These are phyloP conservation scores for Saxidomus purpurata DNA, from an alignment of 1,140 invertebrate species.

Conservation along the genomic window DNA sequence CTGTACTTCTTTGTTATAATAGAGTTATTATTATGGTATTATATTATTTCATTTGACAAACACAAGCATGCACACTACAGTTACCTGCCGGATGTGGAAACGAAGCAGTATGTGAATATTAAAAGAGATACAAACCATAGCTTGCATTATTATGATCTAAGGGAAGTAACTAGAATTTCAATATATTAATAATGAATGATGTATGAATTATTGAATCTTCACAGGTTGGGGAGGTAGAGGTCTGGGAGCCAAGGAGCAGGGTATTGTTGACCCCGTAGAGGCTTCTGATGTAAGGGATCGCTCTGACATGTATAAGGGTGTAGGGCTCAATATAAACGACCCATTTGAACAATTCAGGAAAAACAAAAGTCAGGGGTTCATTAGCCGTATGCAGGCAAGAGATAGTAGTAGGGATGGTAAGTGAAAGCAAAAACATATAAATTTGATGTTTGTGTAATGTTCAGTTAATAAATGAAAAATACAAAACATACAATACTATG, in stretches of 20 bases:
- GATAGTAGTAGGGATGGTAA: slow-evolving; percentile 85
- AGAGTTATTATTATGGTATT: no score
- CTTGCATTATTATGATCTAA: neutral
- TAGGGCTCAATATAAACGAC: slow-evolving; percentile 93
- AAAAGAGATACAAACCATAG: no score
- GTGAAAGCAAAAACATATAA: no score
- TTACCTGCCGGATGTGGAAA: no score
- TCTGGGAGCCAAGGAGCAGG: slow-evolving; percentile 96
- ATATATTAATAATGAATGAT: no score
- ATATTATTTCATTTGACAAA: no score
- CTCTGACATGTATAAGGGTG: slow-evolving; percentile 96
- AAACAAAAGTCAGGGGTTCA: slow-evolving; percentile 98
- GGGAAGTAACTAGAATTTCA: neutral
- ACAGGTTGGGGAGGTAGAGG: slow-evolving; percentile 95
- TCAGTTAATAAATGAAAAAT: no score
- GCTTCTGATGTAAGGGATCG: slow-evolving; percentile 96
- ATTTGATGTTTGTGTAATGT: no score
- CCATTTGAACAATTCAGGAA: slow-evolving; percentile 99
- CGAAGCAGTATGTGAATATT: no score
- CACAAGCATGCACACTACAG: no score
- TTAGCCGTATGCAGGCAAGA: slow-evolving; percentile 97
- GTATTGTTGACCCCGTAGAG: slow-evolving; percentile 97
- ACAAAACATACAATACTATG: no score
- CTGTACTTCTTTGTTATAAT: no score
- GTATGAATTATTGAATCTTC: slow-evolving; percentile 8